These are phyloP conservation scores for Varecia variegata DNA, from an alignment of 2,797 vertebrate species.

Conservation along the genomic window DNA sequence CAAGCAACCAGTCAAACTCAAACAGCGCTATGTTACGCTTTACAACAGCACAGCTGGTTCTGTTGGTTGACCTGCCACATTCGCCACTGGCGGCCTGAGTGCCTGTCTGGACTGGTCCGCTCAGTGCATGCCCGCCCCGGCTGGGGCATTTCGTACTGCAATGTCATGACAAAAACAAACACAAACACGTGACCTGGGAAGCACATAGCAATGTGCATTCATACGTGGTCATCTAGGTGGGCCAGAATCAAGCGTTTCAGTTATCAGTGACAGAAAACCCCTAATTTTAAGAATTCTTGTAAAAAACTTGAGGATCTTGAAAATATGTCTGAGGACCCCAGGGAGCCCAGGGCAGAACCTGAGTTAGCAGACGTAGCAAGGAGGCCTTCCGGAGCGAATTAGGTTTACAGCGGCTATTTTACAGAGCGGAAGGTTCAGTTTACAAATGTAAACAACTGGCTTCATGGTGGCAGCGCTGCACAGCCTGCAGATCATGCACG, in stretches of 20 bases:
- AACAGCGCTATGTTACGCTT: not conserved
- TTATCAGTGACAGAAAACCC: not conserved
- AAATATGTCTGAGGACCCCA: not conserved
- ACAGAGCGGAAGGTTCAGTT: not conserved
- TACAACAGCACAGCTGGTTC: not conserved
- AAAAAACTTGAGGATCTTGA: not conserved
- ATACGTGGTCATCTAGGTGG: accelerated
- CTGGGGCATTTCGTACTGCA: not conserved
- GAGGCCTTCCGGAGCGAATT: not conserved
- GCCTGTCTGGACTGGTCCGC: not conserved
- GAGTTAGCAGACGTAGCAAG: not conserved
- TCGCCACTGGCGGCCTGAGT: accelerated
- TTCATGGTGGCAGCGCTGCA: not conserved
- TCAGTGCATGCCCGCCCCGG: not conserved
- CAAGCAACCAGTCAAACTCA: not conserved
- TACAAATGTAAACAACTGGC: not conserved
- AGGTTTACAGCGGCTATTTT: not conserved
- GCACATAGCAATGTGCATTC: not conserved
- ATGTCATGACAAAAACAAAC: not conserved
- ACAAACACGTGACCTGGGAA: not conserved
- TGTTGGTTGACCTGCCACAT: accelerated
- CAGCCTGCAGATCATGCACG: too few relatives aligned
- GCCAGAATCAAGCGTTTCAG: not conserved
- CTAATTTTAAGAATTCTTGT: not conserved
- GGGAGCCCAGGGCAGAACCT: not conserved